Conservation (phyloP, 2,888 invertebrate genomes). For the Perdita meconis region DNA sequence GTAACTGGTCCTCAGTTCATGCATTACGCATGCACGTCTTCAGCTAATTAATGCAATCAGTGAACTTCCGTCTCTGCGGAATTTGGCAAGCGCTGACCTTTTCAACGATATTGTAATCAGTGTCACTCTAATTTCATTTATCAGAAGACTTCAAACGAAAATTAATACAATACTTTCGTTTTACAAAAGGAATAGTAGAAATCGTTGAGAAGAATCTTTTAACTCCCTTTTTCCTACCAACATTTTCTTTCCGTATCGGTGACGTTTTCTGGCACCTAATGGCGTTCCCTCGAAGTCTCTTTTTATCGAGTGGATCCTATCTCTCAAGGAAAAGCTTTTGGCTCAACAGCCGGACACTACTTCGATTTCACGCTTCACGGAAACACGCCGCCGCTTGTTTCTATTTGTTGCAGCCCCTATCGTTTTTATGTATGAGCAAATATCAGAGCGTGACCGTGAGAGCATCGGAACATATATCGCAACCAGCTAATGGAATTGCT, state of each 20-base stretch:
- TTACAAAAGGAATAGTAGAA: too few species aligned
- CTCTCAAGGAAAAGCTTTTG: constrained; percentile 50
- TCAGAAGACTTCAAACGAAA: neutral
- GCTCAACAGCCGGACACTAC: constrained; percentile 39
- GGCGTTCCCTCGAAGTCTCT: constrained; percentile 15
- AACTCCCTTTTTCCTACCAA: neutral
- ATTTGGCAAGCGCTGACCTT: too few species aligned
- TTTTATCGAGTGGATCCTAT: constrained; percentile 22
- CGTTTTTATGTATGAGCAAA: constrained; percentile 58
- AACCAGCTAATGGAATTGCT: constrained; percentile 51
- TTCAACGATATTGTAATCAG: too few species aligned
- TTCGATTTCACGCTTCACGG: constrained; percentile 68
- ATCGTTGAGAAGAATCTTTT: neutral
- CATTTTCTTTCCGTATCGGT: neutral
- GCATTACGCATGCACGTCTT: neutral
- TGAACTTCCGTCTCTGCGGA: neutral
- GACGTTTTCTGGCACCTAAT: neutral
- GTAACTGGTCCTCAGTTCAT: neutral
- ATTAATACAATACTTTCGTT: too few species aligned
- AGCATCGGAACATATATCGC: constrained; percentile 26
- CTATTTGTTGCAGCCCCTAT: constrained; percentile 49
- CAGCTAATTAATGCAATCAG: constrained; percentile 16
- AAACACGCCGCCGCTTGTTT: constrained; percentile 25
- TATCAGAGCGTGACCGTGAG: constrained; percentile 36
- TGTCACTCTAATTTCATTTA: too few species aligned